phyloP scores from a whole-genome alignment of 2,113 vertebrate species.

The Himantopus leucocephalus region DNA sequence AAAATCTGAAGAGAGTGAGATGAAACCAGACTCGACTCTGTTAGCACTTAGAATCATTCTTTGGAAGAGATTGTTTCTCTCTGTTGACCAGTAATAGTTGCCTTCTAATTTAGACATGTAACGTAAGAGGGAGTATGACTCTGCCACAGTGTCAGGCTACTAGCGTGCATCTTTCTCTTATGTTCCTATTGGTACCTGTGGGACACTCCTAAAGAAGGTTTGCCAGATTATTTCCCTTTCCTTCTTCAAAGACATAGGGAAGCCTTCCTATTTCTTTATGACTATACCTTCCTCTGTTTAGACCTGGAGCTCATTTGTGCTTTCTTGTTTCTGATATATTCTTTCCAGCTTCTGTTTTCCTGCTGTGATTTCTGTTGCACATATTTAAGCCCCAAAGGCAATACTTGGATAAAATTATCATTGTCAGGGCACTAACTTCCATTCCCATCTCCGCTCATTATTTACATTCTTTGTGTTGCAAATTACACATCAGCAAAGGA shows the following conservation, averaged over 20 bases:
- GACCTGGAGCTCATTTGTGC: background rate
- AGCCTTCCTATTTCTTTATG: background rate
- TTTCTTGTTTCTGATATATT: conserved; percentile 5
- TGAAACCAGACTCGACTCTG: background rate
- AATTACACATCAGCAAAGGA: conserved; percentile 36
- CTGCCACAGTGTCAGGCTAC: background rate
- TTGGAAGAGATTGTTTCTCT: background rate
- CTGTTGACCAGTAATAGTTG: background rate
- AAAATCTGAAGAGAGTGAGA: background rate
- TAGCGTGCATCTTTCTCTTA: background rate
- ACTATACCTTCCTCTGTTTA: background rate
- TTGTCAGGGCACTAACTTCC: conserved; percentile 26
- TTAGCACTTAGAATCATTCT: background rate
- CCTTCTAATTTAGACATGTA: background rate
- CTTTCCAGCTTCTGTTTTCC: background rate
- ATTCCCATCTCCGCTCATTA: conserved; percentile 9
- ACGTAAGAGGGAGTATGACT: background rate
- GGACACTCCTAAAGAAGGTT: background rate
- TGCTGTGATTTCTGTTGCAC: conserved; percentile 20
- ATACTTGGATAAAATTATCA: conserved; percentile 39
- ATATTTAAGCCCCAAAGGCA: conserved; percentile 29
- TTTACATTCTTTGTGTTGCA: conserved; percentile 45
- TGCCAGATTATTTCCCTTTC: background rate
- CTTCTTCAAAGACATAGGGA: background rate
- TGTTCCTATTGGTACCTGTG: background rate